Evolutionary conservation across 53 echinoderm and acorn worm genomes (phyloP).

Genomic region (Henricia sp.): DNA sequence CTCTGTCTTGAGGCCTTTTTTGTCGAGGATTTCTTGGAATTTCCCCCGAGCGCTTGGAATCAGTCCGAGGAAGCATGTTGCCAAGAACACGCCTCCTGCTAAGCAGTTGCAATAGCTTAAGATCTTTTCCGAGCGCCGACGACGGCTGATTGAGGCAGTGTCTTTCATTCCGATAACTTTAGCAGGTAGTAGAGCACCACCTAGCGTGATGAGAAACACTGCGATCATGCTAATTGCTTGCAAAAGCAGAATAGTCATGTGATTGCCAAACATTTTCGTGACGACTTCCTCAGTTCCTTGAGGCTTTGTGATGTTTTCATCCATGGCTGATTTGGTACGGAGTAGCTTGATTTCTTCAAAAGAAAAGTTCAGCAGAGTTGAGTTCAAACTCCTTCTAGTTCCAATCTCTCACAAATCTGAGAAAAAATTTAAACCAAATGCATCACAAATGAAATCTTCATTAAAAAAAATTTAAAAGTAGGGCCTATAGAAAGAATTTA

Average conservation of each 20-base stretch:
- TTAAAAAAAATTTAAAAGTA: too few species aligned
- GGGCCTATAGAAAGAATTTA: too few species aligned
- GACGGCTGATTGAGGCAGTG: constrained; percentile 18
- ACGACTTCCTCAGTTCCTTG: not conserved
- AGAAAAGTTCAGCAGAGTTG: too few species aligned
- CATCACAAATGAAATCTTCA: too few species aligned
- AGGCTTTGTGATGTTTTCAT: not conserved
- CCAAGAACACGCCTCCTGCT: constrained; percentile 94
- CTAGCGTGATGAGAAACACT: constrained; percentile 78
- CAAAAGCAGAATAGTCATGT: constrained; percentile 68
- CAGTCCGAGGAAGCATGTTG: constrained; percentile 95
- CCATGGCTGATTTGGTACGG: not conserved
- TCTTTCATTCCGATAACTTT: constrained; percentile 69
- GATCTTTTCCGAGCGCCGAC: constrained; percentile 70
- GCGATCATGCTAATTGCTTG: constrained; percentile 67
- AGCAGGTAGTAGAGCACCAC: constrained; percentile 80
- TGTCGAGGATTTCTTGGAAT: constrained; percentile 69
- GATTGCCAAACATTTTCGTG: not conserved
- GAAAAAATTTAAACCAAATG: too few species aligned
- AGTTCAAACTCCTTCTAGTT: too few species aligned
- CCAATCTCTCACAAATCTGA: too few species aligned
- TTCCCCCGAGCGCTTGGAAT: constrained; percentile 86
- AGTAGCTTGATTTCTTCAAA: too few species aligned
- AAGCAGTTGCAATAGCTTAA: constrained; percentile 91
- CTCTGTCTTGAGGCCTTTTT: constrained; percentile 27